Evolutionary conservation across 2,888 invertebrate genomes (phyloP).

Genomic region (Hermaeophaga mercurialis): DNA sequence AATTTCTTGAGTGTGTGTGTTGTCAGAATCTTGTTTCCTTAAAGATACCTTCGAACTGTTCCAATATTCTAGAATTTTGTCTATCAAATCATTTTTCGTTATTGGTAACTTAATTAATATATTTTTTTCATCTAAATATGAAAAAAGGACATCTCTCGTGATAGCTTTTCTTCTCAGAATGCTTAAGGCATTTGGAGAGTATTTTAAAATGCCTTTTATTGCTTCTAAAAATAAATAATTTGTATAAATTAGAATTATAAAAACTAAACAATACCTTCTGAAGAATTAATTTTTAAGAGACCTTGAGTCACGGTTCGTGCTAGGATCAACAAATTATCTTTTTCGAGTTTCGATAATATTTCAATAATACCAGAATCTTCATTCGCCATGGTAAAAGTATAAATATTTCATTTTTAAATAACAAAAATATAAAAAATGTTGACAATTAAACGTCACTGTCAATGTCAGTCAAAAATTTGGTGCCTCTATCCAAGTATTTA

Average conservation of each 20-base stretch:
- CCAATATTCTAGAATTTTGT: conserved; percentile 59
- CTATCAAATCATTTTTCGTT: conserved; percentile 61
- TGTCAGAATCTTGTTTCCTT: background rate
- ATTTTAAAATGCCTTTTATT: conserved; percentile 59
- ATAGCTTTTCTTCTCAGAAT: conserved; percentile 61
- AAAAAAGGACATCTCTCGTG: conserved; percentile 62
- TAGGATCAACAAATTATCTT: conserved; percentile 45
- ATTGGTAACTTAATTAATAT: conserved; percentile 57
- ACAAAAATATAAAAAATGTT: background rate
- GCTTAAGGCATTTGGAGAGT: conserved; percentile 58
- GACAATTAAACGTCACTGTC: background rate
- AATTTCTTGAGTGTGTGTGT: background rate
- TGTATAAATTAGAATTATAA: too few relatives aligned
- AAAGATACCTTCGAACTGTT: conserved; percentile 33
- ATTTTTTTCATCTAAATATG: conserved; percentile 60
- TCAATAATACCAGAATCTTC: conserved; percentile 30
- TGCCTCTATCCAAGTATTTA: too few relatives aligned
- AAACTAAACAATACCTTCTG: conserved; percentile 48
- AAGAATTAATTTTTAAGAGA: conserved; percentile 45
- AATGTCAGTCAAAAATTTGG: background rate
- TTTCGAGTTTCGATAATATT: conserved; percentile 42
- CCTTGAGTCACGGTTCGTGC: conserved; percentile 52
- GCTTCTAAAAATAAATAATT: conserved; percentile 60
- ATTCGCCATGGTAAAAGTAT: background rate
- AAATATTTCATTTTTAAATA: background rate